Evolutionary conservation across 92 coral and sea anemone genomes (phyloP), one percentile per base, ranked within the genome.

Genomic region (Palythoa heliodiscus): DNA sequence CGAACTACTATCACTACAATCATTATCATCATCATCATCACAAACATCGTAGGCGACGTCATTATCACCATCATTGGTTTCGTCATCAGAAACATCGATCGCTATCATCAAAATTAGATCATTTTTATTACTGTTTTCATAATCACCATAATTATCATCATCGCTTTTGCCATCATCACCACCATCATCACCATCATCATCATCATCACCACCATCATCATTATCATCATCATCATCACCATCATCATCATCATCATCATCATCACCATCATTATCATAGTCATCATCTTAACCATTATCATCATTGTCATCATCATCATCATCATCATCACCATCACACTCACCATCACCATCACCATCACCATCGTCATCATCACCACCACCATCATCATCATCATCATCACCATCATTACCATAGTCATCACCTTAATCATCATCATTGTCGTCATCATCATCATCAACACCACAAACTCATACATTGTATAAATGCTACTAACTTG

Each of bases 401-500:
- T 43, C 50, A 43, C 9, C 50, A 43, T 43, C 50, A 43, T 43
- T 7, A 43, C 8, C 11, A 16, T 70, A 0, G 54, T 40, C 10
- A 0, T 40, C 24, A 40, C 11, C 13, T 3, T 38, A 10, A n/a
- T 19, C 22, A 72, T 19, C 25, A 19, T 64, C 70, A 19, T 64
- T 19, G 3, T 22, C 10, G 19, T 22, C 8, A 64, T 19, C 29
- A 19, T 12, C 70, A 64, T 64, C 29, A 11, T n/a, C 2, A 64
- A 12, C 4, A 22, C 4, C 15, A 12, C 61, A 13, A 9, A 55
- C 16, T 2, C 35, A 29, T 29, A 29, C 35, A 29, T 29, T 54
- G n/a, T 3, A 43, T 13, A 52, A 53, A 14, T 2, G 16, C 11
- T 16, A 91, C 98, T 71, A 58, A 96, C 98, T 96, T 96, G 84